Conservation (phyloP, 1,140 invertebrate species). For the Drosophila equinoxialis region DNA sequence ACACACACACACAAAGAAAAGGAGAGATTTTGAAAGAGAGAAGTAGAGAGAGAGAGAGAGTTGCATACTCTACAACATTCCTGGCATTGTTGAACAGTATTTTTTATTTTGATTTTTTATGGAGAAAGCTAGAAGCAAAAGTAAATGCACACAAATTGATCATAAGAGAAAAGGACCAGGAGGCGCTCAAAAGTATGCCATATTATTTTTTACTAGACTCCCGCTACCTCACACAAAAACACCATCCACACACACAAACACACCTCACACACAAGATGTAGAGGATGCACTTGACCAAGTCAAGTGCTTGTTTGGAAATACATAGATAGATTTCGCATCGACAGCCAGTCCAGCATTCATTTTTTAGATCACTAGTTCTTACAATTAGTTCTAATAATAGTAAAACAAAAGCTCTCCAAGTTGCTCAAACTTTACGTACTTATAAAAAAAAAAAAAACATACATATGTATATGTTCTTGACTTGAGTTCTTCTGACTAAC, state of each 20-base stretch:
- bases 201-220: slow-evolving; percentile 68
- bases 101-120: slow-evolving; percentile 29
- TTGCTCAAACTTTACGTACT: slow-evolving; percentile 62
- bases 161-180: slow-evolving; percentile 36
- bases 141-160: slow-evolving; percentile 17
- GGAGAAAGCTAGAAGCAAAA: slow-evolving; percentile 72
- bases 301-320: slow-evolving; percentile 38
- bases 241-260: slow-evolving; percentile 20
- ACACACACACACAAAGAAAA: slow-evolving; percentile 31
- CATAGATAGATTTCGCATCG: slow-evolving; percentile 3
- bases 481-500: slow-evolving; percentile 37
- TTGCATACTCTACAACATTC: slow-evolving; percentile 69
- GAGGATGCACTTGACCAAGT: slow-evolving; percentile 70
- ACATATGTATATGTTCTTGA: slow-evolving; percentile 63
- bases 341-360: slow-evolving; percentile 50
- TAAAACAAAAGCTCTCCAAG: slow-evolving; percentile 65
- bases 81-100: slow-evolving; percentile 79
- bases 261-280: slow-evolving; percentile 10
- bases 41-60: slow-evolving; percentile 41
- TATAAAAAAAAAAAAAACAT: slow-evolving; percentile 44
- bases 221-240: slow-evolving; percentile 62
- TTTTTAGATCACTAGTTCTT: slow-evolving; percentile 66
- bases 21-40: slow-evolving; percentile 25
- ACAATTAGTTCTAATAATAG: slow-evolving; percentile 34
- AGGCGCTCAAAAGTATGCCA: slow-evolving; percentile 76